These are phyloP conservation scores for Xestia ashworthii DNA, from an alignment of 2,888 invertebrate genomes.

Conservation along the genomic window DNA sequence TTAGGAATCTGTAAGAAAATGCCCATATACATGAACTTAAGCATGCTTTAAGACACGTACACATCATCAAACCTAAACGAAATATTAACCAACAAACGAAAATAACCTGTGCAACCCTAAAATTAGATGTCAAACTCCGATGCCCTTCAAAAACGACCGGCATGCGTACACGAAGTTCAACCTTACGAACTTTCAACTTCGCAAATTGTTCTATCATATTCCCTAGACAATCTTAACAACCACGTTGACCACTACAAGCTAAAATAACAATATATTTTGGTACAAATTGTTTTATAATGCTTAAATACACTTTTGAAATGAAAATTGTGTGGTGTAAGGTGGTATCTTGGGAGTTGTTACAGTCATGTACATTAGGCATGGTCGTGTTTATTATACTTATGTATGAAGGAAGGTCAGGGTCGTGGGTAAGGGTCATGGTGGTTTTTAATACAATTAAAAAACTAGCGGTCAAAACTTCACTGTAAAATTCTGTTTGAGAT, in stretches of 20 bases:
- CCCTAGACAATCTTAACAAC: conserved; percentile 29
- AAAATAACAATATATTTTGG: conserved; percentile 38
- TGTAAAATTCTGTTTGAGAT: not conserved
- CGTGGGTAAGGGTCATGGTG: not conserved
- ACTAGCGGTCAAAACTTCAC: not conserved
- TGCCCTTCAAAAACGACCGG: conserved; percentile 9
- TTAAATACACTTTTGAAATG: conserved; percentile 48
- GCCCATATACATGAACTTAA: not conserved
- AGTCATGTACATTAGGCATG: conserved; percentile 14
- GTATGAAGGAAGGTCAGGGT: not conserved
- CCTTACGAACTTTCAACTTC: conserved; percentile 15
- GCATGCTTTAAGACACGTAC: not conserved
- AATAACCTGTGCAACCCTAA: not conserved
- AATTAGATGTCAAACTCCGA: not conserved
- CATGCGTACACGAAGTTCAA: conserved; percentile 33
- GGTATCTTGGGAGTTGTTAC: conserved; percentile 15
- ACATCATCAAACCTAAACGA: not conserved
- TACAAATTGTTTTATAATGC: conserved; percentile 52
- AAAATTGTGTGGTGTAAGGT: conserved; percentile 5
- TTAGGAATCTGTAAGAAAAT: not conserved
- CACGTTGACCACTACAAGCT: conserved; percentile 2
- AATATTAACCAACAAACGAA: conserved; percentile 8
- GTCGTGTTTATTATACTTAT: not conserved
- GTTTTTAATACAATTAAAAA: not conserved
- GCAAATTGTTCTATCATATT: conserved; percentile 40